Conservation (phyloP, 1,140 invertebrate species). For the Phocides pigmalion region DNA sequence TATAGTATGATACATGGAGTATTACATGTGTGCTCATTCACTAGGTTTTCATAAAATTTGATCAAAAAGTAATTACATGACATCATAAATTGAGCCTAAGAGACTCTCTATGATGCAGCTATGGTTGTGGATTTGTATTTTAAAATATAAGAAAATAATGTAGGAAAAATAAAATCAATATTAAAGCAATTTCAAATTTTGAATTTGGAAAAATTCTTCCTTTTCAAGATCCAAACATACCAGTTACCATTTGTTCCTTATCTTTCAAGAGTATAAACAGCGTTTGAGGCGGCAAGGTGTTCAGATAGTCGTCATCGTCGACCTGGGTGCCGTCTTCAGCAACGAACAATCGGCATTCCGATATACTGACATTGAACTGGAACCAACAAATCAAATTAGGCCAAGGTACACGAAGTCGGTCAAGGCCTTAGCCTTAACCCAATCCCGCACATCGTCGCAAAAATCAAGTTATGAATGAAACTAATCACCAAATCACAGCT, state of each 20-base stretch:
- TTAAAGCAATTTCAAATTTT: too few relatives aligned
- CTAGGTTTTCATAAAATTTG: too few relatives aligned
- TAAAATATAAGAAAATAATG: too few relatives aligned
- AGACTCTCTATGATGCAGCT: too few relatives aligned
- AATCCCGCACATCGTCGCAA: conserved; percentile 31
- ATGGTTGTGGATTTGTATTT: too few relatives aligned
- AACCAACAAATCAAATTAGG: conserved; percentile 61
- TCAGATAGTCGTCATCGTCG: conserved; percentile 89
- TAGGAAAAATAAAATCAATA: too few relatives aligned
- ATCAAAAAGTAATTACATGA: too few relatives aligned
- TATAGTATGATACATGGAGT: too few relatives aligned
- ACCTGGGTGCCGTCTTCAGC: conserved; percentile 89
- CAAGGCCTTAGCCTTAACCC: conserved; percentile 63
- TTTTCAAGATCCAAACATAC: conserved; percentile 70
- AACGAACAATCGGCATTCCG: conserved; percentile 77
- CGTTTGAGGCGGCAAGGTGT: conserved; percentile 88
- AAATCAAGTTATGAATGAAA: conserved; percentile 44
- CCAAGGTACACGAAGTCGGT: conserved; percentile 57
- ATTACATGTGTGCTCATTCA: too few relatives aligned
- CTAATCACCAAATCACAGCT: neutral
- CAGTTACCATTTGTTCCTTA: conserved; percentile 86
- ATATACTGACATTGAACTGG: conserved; percentile 76
- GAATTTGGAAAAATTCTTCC: conserved; percentile 18
- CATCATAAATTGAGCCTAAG: too few relatives aligned
- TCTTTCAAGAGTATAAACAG: conserved; percentile 87